Evolutionary conservation across 2,888 invertebrate species (phyloP).

Genomic region (Cantharis flavilabris): DNA sequence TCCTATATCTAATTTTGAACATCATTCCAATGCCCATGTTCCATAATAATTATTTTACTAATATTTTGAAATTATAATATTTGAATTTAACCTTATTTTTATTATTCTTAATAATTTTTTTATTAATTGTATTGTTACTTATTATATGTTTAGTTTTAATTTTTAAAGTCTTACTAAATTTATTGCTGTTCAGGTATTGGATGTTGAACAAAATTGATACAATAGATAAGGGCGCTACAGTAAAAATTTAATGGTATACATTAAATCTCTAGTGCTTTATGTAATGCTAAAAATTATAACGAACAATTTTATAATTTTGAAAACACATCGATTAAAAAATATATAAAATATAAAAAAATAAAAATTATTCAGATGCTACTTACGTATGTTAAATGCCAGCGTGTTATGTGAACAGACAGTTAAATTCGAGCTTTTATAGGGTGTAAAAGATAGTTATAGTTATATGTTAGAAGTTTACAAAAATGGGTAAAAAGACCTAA

Average conservation of each 20-base stretch:
- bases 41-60: constrained; percentile 6
- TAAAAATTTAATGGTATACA: constrained; percentile 1
- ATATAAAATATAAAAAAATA: constrained; percentile 13
- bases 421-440: constrained; percentile 47
- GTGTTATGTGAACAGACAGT: constrained; percentile 41
- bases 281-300: constrained; percentile 16
- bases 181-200: constrained; percentile 13
- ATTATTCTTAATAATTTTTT: not conserved
- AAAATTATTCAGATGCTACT: constrained; percentile 7
- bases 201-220: constrained; percentile 14
- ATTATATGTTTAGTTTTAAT: constrained; percentile 1
- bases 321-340: constrained; percentile 24
- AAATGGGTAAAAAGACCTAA: constrained; percentile 45
- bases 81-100: not conserved
- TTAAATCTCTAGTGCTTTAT: constrained; percentile 28
- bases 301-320: constrained; percentile 16
- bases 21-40: constrained; percentile 39
- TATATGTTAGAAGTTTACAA: constrained; percentile 41
- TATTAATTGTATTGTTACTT: constrained; percentile 2
- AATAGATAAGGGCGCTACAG: constrained; percentile 22
- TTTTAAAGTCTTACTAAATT: not conserved
- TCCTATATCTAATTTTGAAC: constrained; percentile 74
- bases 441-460: constrained; percentile 37
- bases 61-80: not conserved
- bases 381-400: constrained; percentile 31